phyloP scores from a whole-genome alignment of 2,888 invertebrate species.

The Zele albiditarsus region DNA sequence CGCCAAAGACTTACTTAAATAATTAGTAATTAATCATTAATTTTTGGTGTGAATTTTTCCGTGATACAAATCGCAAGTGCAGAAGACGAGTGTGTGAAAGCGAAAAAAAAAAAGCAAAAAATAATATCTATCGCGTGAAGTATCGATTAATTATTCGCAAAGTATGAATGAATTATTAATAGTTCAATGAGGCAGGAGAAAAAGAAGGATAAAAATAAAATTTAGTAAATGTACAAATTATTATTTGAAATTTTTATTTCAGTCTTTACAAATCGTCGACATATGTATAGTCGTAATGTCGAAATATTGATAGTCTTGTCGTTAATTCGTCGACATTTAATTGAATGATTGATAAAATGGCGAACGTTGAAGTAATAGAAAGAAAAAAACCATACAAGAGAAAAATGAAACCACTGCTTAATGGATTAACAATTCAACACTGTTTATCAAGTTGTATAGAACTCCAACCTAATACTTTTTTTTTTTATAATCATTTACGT shows the following conservation, averaged over 20 bases:
- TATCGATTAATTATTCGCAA: neutral
- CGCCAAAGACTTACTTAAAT: slow-evolving; percentile 69
- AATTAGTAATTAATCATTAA: slow-evolving; percentile 59
- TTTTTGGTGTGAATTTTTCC: slow-evolving; percentile 41
- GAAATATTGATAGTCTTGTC: slow-evolving; percentile 38
- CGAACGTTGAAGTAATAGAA: neutral
- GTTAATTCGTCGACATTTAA: slow-evolving; percentile 18
- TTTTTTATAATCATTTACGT: neutral
- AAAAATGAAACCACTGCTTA: slow-evolving; percentile 20
- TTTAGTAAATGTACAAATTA: slow-evolving; percentile 62
- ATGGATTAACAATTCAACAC: slow-evolving; percentile 20
- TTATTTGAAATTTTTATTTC: slow-evolving; percentile 62
- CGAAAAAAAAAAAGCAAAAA: neutral
- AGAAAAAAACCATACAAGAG: slow-evolving; percentile 11
- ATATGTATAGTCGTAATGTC: slow-evolving; percentile 39
- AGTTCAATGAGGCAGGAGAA: neutral
- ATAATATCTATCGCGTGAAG: neutral
- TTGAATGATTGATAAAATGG: slow-evolving; percentile 21
- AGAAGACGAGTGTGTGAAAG: slow-evolving; percentile 24
- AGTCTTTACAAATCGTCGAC: slow-evolving; percentile 47
- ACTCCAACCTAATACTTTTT: no score
- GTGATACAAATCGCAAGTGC: neutral
- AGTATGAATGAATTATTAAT: neutral
- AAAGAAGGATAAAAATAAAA: slow-evolving; percentile 44
- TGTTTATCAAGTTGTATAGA: slow-evolving; percentile 6